These are phyloP conservation scores for Athripsodes cinereus DNA, from an alignment of 2,888 invertebrate genomes.

Conservation along the genomic window DNA sequence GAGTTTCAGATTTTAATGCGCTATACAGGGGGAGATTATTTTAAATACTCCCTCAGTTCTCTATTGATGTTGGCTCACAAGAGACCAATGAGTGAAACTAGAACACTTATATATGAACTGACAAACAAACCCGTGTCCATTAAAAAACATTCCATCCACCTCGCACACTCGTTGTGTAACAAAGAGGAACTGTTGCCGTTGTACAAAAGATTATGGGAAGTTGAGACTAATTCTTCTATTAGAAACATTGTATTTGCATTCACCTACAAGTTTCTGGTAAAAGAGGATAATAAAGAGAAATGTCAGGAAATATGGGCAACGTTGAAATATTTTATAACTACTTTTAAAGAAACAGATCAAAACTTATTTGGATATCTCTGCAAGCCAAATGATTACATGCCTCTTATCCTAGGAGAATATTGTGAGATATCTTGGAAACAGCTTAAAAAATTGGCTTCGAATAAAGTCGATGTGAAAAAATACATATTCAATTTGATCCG, in stretches of 20 bases:
- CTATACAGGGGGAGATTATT: not conserved
- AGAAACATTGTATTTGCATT: not conserved
- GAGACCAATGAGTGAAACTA: not conserved
- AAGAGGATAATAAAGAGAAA: not conserved
- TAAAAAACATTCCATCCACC: not conserved
- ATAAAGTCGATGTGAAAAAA: not conserved
- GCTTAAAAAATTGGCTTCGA: not conserved
- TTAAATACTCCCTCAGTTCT: not conserved
- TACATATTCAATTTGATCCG: not conserved
- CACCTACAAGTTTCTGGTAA: not conserved
- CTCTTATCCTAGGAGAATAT: not conserved
- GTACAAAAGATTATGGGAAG: not conserved
- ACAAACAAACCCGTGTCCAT: not conserved
- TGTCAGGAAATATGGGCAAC: not conserved
- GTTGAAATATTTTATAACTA: not conserved
- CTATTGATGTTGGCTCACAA: not conserved
- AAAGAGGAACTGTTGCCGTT: not conserved
- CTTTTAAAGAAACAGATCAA: not conserved
- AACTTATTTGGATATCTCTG: not conserved
- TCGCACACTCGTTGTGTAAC: not conserved
- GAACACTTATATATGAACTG: not conserved
- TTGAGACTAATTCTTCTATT: not conserved
- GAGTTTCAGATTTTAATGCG: not conserved
- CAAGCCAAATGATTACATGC: not conserved
- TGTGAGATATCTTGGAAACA: not conserved